phyloP scores from a whole-genome alignment of 2,888 invertebrate genomes.

The Parapristionchus giblindavisi region DNA sequence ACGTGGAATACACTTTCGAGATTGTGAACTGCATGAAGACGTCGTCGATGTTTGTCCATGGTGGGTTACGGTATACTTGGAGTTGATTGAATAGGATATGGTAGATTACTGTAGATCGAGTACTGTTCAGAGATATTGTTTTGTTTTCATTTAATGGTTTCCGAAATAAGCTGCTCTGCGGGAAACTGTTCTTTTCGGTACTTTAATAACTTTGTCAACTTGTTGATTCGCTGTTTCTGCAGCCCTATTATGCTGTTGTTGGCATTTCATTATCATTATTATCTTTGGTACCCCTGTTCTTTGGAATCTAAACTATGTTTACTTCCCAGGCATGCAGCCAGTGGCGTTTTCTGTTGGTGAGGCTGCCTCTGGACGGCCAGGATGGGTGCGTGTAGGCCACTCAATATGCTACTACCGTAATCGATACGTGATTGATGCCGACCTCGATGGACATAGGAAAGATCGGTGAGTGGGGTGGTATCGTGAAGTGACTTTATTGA shows the following conservation, averaged over 20 bases:
- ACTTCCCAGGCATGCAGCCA: constrained; percentile 81
- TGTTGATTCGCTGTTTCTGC: too few relatives aligned
- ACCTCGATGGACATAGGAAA: constrained; percentile 38
- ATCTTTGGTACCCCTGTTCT: too few relatives aligned
- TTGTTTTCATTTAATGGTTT: too few relatives aligned
- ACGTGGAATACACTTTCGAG: constrained; percentile 82
- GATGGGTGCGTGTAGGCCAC: constrained; percentile 81
- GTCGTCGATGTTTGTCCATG: constrained; percentile 86
- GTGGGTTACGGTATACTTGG: too few relatives aligned
- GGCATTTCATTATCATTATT: too few relatives aligned
- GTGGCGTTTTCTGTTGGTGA: constrained; percentile 85
- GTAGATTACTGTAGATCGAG: not conserved
- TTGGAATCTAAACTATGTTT: not conserved
- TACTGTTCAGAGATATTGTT: constrained; percentile 24
- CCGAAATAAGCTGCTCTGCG: too few relatives aligned
- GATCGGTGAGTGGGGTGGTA: constrained; percentile 13
- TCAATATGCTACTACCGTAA: constrained; percentile 86
- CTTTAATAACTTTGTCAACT: too few relatives aligned
- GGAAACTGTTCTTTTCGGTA: too few relatives aligned
- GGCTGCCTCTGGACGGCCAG: constrained; percentile 73
- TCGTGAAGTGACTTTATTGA: not conserved
- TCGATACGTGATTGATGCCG: constrained; percentile 63
- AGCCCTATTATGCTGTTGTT: too few relatives aligned
- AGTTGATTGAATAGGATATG: constrained; percentile 37
- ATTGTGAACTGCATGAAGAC: constrained; percentile 87